Conservation (phyloP, 2,797 vertebrate genomes). For the Pogonophryne albipinna region DNA sequence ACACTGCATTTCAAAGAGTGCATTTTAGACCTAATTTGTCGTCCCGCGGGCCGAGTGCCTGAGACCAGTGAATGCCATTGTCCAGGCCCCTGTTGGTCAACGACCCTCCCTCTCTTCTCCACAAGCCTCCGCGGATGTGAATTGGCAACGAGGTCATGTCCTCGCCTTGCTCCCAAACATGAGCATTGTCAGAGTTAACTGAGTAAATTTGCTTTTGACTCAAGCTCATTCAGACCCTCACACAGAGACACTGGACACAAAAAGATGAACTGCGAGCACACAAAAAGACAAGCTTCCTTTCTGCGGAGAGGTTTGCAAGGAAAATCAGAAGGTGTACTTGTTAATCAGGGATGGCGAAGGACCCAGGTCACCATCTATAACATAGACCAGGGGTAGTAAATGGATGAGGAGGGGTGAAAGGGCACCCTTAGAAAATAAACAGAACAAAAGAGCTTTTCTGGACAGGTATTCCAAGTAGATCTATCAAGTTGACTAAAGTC, state of each 20-base stretch:
- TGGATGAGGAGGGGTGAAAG: conserved; percentile 81
- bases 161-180: conserved; percentile 83
- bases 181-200: conserved; percentile 82
- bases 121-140: conserved; percentile 73
- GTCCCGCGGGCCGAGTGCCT: conserved; percentile 21
- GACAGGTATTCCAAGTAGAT: conserved; percentile 74
- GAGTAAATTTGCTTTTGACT: conserved; percentile 85
- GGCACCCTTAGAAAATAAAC: conserved; percentile 83
- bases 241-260: conserved; percentile 35
- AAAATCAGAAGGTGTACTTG: conserved; percentile 72
- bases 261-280: conserved; percentile 63
- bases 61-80: conserved; percentile 55
- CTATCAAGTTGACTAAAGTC: conserved; percentile 44
- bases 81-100: conserved; percentile 51
- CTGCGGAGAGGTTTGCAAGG: conserved; percentile 39
- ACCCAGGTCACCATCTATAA: conserved; percentile 81
- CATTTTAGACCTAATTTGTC: conserved; percentile 35
- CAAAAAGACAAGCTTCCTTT: conserved; percentile 58
- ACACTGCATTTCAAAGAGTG: conserved; percentile 16
- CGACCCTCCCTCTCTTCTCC: conserved; percentile 55
- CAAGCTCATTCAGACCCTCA: conserved; percentile 64
- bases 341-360: conserved; percentile 69
- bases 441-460: conserved; percentile 76
- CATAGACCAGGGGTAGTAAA: conserved; percentile 82
- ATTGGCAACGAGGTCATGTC: conserved; percentile 83